A percentile compares a stretch with the other conserved stretches of the same genome.
phyloP scores from a whole-genome alignment of 2,113 vertebrate species.

The Proterorhinus semilunaris region DNA sequence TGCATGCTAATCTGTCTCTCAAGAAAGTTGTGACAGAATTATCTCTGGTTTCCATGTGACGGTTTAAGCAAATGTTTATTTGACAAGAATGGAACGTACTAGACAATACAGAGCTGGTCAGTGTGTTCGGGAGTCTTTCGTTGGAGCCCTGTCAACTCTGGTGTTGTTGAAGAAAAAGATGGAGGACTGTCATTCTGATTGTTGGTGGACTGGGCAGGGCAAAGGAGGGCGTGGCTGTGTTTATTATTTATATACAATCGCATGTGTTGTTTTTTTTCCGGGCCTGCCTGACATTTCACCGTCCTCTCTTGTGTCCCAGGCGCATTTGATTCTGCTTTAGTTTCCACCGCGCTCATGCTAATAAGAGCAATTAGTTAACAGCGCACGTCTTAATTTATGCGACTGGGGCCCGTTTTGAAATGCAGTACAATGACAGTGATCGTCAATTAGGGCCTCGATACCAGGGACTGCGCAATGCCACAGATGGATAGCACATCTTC shows the following conservation, averaged over 20 bases:
- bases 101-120: too few species aligned
- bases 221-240: too few species aligned
- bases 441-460: slow-evolving; percentile 65
- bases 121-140: too few species aligned
- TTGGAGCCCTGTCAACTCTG: too few species aligned
- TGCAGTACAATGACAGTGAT: slow-evolving; percentile 65
- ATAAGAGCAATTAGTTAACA: slow-evolving; percentile 70
- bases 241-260: not conserved
- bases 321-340: slow-evolving; percentile 51
- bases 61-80: slow-evolving; percentile 1
- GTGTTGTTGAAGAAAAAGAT: too few species aligned
- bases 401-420: slow-evolving; percentile 54
- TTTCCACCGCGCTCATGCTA: slow-evolving; percentile 58
- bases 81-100: too few species aligned
- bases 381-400: slow-evolving; percentile 69
- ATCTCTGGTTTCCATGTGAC: slow-evolving; percentile 23
- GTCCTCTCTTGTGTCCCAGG: slow-evolving; percentile 17
- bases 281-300: slow-evolving; percentile 14
- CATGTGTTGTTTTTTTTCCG: slow-evolving; percentile 2
- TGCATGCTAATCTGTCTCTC: slow-evolving; percentile 24
- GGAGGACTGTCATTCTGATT: too few species aligned
- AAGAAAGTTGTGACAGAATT: slow-evolving; percentile 6
- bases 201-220: too few species aligned
- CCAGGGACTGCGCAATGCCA: slow-evolving; percentile 46
- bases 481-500: slow-evolving; percentile 61